Conservation (phyloP, 2,113 vertebrate species). For the Cryptomyrus ogoouensis region DNA sequence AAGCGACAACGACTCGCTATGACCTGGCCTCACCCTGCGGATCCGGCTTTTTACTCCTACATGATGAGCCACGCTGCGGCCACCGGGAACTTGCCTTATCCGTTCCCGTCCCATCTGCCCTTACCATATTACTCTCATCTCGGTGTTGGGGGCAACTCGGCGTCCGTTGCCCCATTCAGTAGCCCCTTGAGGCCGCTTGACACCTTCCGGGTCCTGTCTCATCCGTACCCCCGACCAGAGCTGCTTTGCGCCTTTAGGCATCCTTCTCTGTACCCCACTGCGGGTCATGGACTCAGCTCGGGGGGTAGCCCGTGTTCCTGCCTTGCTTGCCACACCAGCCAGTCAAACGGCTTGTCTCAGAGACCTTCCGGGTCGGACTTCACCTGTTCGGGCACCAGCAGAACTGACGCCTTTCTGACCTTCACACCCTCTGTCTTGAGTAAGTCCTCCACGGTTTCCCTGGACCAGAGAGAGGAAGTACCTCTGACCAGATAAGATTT, state of each 20-base stretch:
- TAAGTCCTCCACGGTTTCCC: constrained; percentile 81
- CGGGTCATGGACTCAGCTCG: constrained; percentile 80
- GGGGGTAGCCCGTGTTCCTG: constrained; percentile 84
- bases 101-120: constrained; percentile 92
- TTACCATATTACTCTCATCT: constrained; percentile 92
- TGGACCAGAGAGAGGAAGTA: constrained; percentile 97
- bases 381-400: constrained; percentile 81
- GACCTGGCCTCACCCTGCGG: constrained; percentile 96
- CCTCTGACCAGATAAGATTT: constrained; percentile 88
- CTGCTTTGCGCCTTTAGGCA: constrained; percentile 94
- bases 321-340: constrained; percentile 81
- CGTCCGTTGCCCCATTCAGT: constrained; percentile 74
- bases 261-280: constrained; percentile 80
- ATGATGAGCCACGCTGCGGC: constrained; percentile 99
- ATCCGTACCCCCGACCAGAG: constrained; percentile 91
- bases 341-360: constrained; percentile 69
- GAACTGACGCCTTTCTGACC: constrained; percentile 92
- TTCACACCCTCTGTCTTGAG: constrained; percentile 92
- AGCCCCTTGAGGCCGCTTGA: constrained; percentile 86
- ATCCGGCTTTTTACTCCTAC: constrained; percentile 96
- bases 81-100: constrained; percentile 87
- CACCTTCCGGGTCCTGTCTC: constrained; percentile 88
- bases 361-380: constrained; percentile 83
- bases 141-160: constrained; percentile 73
- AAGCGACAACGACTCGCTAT: constrained; percentile 92